phyloP scores from a whole-genome alignment of 2,113 vertebrate species.

The Hyperopisus bebe region DNA sequence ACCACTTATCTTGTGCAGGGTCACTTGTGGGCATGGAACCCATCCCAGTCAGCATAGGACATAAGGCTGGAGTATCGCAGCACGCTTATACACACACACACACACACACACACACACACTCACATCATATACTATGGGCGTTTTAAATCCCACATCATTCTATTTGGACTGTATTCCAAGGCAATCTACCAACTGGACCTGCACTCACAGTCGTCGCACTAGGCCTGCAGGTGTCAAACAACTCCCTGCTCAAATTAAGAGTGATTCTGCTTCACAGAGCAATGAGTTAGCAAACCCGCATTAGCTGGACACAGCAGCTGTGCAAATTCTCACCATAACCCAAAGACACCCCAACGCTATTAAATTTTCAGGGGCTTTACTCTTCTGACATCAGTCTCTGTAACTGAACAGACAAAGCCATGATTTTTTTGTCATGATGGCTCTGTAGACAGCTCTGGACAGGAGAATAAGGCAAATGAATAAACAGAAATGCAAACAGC shows the following conservation, averaged over 20 bases:
- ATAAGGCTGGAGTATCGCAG: not conserved
- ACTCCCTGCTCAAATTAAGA: not conserved
- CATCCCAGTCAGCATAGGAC: not conserved
- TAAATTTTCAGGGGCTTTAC: not conserved
- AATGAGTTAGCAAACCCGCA: not conserved
- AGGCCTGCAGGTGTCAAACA: not conserved
- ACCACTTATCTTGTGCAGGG: not conserved
- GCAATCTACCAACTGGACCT: not conserved
- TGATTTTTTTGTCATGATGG: not conserved
- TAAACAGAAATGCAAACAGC: not conserved
- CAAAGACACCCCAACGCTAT: not conserved
- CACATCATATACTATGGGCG: not conserved
- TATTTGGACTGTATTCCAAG: not conserved
- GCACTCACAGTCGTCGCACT: not conserved
- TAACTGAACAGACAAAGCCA: not conserved
- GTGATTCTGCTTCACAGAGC: not conserved
- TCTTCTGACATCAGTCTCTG: not conserved
- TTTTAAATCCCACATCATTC: not conserved
- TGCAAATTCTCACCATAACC: not conserved
- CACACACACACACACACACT: not conserved
- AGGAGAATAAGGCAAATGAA: conserved; percentile 2
- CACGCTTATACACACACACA: not conserved
- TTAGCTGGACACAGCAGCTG: not conserved
- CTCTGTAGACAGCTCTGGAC: not conserved
- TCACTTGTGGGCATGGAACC: not conserved